Conservation (phyloP, 2,888 invertebrate genomes). For the Pammene fasciana region DNA sequence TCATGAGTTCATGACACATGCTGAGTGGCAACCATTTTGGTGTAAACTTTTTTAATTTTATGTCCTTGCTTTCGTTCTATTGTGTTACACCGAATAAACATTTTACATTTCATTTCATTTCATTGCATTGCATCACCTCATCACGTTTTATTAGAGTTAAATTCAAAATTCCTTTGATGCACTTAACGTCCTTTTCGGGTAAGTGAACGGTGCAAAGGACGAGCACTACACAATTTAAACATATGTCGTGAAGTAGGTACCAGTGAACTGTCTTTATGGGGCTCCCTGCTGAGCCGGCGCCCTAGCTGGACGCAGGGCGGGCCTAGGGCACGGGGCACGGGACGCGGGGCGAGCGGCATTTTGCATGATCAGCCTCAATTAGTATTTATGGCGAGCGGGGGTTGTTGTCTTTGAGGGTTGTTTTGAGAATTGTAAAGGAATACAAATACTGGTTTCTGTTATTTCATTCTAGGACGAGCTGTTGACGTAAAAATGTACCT, state of each 20-base stretch:
- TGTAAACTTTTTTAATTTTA: too few species aligned
- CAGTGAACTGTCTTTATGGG: slow-evolving; percentile 17
- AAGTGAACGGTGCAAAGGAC: slow-evolving; percentile 1
- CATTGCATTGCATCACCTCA: too few species aligned
- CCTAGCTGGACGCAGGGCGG: slow-evolving; percentile 20
- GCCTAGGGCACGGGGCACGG: slow-evolving; percentile 20
- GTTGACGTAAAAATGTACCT: neutral
- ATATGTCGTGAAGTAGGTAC: slow-evolving; percentile 29
- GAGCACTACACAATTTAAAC: slow-evolving; percentile 24
- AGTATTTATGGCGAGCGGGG: slow-evolving; percentile 51
- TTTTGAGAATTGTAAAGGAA: slow-evolving; percentile 28
- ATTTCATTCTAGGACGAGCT: neutral
- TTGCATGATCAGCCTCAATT: slow-evolving; percentile 63
- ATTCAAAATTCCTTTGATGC: slow-evolving; percentile 1
- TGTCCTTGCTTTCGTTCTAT: too few species aligned
- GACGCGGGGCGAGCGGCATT: slow-evolving; percentile 43
- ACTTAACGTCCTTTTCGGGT: neutral
- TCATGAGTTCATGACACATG: too few species aligned
- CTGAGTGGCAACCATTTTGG: too few species aligned
- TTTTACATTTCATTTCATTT: too few species aligned
- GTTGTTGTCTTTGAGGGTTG: slow-evolving; percentile 30
- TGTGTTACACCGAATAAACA: too few species aligned
- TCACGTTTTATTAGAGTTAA: neutral
- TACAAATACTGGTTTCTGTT: slow-evolving; percentile 4
- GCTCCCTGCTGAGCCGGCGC: slow-evolving; percentile 20